These are phyloP conservation scores for Camponotus vicinus DNA, from an alignment of 1,140 invertebrate species.

Conservation along the genomic window DNA sequence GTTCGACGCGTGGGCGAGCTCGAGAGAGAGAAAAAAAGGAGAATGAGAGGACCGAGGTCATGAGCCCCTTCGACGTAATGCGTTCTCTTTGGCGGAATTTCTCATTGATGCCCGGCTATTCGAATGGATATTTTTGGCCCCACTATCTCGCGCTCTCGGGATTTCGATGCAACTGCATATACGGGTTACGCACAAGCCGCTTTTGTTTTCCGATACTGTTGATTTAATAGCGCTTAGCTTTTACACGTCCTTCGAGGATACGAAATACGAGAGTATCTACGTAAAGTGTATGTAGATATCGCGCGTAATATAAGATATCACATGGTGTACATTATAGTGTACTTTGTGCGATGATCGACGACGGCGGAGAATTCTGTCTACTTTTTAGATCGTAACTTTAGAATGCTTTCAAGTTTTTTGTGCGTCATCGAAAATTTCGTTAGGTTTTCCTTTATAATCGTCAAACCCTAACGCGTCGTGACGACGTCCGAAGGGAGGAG, in stretches of 20 bases:
- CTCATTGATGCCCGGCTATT: conserved; percentile 58
- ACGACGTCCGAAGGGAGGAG: neutral
- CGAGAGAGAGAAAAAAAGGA: neutral
- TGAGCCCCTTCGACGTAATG: conserved; percentile 31
- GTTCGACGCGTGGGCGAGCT: conserved; percentile 51
- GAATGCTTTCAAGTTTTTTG: neutral
- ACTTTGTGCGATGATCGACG: neutral
- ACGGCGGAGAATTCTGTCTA: neutral
- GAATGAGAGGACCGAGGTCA: conserved; percentile 45
- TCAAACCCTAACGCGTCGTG: neutral
- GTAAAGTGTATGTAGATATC: neutral
- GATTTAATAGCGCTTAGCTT: neutral
- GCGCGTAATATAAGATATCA: neutral
- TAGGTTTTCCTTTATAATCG: neutral
- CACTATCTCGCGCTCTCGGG: conserved; percentile 30
- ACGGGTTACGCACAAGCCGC: neutral
- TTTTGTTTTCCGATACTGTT: neutral
- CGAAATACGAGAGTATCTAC: neutral
- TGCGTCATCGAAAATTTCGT: neutral
- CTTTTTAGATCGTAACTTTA: neutral
- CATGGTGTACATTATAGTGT: neutral
- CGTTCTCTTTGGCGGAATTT: conserved; percentile 45
- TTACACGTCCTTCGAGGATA: neutral
- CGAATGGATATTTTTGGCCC: conserved; percentile 61
- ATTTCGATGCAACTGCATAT: conserved; percentile 36